A percentile compares a stretch with the other conserved stretches of the same genome.
phyloP scores from a whole-genome alignment of 2,113 vertebrate genomes.

The Tinamus guttatus region DNA sequence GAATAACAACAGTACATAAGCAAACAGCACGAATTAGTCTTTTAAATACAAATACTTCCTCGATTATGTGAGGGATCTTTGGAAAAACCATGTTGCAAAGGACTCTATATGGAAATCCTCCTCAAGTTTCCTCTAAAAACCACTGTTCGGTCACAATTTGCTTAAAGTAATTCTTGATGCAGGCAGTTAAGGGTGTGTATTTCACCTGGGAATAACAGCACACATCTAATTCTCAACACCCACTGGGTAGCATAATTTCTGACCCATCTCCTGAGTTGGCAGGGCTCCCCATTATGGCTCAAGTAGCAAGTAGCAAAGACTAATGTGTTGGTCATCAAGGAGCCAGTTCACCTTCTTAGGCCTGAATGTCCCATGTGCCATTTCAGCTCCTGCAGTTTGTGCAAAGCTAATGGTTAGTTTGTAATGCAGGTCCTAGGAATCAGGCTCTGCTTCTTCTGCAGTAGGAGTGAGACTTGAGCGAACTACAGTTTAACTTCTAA shows the following conservation, averaged over 20 bases:
- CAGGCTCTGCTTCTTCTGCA: neutral
- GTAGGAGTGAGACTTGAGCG: neutral
- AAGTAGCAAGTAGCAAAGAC: neutral
- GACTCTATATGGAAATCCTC: neutral
- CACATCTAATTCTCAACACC: neutral
- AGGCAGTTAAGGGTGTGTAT: neutral
- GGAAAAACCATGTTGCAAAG: conserved; percentile 53
- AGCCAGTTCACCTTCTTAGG: neutral
- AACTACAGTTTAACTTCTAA: neutral
- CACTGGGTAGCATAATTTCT: neutral
- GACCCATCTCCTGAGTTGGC: neutral
- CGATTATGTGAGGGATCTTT: conserved; percentile 45
- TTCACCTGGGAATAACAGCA: neutral
- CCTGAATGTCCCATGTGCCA: neutral
- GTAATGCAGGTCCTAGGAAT: neutral
- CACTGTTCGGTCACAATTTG: conserved; percentile 4
- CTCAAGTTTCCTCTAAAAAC: conserved; percentile 28
- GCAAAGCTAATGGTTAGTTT: neutral
- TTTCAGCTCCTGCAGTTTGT: neutral
- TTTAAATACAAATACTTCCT: conserved; percentile 75
- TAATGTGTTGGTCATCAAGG: neutral
- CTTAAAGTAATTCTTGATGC: neutral
- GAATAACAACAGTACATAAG: conserved; percentile 79
- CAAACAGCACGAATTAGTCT: conserved; percentile 83
- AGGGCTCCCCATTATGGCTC: neutral